These are phyloP conservation scores for Anthopleura xanthogrammica DNA, from an alignment of 92 coral and sea anemone species.

Conservation along the genomic window DNA sequence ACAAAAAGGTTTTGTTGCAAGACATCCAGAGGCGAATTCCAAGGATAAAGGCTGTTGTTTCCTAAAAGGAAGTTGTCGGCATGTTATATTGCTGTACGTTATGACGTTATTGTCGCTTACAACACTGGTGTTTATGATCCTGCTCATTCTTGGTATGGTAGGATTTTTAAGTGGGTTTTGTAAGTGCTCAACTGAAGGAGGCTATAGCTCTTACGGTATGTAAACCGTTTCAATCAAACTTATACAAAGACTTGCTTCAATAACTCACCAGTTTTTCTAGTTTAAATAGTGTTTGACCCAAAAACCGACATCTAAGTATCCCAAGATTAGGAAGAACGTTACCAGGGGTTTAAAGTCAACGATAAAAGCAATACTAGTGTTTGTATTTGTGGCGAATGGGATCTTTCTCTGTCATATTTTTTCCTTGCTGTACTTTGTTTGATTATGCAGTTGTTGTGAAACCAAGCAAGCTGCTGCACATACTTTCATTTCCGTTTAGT, in stretches of 20 bases:
- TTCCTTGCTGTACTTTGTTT: too few species aligned
- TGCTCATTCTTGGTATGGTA: slow-evolving; percentile 15
- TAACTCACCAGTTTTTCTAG: too few species aligned
- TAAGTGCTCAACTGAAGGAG: slow-evolving; percentile 15
- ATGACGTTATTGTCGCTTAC: slow-evolving; percentile 1
- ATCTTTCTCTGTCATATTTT: too few species aligned
- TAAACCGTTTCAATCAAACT: neutral
- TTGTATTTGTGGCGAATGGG: too few species aligned
- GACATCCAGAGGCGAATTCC: neutral
- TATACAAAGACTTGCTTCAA: neutral
- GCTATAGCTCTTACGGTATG: slow-evolving; percentile 2
- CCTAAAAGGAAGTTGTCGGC: neutral
- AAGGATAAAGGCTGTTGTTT: slow-evolving; percentile 5
- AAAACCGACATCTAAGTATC: neutral
- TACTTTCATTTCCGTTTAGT: too few species aligned
- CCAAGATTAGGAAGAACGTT: neutral
- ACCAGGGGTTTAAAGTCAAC: too few species aligned
- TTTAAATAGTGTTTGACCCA: too few species aligned
- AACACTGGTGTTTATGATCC: neutral
- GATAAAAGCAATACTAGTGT: too few species aligned
- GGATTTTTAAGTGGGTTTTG: slow-evolving; percentile 1
- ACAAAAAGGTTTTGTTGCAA: neutral
- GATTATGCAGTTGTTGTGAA: too few species aligned
- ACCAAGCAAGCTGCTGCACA: too few species aligned
- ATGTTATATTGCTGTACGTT: slow-evolving; percentile 9